These are phyloP conservation scores for Timema podura DNA, from an alignment of 2,888 invertebrate species.

Conservation along the genomic window DNA sequence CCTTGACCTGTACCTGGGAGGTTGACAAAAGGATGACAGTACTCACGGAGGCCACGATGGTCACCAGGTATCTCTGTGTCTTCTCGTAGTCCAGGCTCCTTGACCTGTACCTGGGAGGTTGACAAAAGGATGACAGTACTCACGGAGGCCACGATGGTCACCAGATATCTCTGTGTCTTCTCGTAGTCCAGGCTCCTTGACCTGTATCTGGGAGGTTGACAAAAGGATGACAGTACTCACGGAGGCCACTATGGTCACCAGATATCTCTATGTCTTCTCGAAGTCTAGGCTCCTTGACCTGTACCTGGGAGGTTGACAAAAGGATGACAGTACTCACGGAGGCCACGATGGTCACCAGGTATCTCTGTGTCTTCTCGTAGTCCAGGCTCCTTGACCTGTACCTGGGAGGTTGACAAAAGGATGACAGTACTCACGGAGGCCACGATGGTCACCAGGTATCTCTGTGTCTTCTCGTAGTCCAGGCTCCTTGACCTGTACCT, in stretches of 20 bases:
- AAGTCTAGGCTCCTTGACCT: slow-evolving; percentile 86
- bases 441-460: slow-evolving; percentile 82
- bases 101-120: no score
- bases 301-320: no score
- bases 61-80: slow-evolving; percentile 81
- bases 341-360: slow-evolving; percentile 82
- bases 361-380: slow-evolving; percentile 82
- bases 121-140: no score
- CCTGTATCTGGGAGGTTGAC: no score
- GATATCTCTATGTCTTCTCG: slow-evolving; percentile 81
- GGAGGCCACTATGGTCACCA: slow-evolving; percentile 82
- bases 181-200: slow-evolving; percentile 86
- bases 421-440: slow-evolving; percentile 69
- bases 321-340: slow-evolving; percentile 63
- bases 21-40: no score
- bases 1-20: no score
- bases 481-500: no score
- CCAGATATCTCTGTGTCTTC: slow-evolving; percentile 78
- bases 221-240: no score
- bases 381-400: no score
- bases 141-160: slow-evolving; percentile 85
- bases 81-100: slow-evolving; percentile 84
- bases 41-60: slow-evolving; percentile 77
- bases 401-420: no score
- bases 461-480: slow-evolving; percentile 83